These are phyloP conservation scores for Nasonovia ribisnigri DNA, from an alignment of 2,888 invertebrate genomes.

Conservation along the genomic window DNA sequence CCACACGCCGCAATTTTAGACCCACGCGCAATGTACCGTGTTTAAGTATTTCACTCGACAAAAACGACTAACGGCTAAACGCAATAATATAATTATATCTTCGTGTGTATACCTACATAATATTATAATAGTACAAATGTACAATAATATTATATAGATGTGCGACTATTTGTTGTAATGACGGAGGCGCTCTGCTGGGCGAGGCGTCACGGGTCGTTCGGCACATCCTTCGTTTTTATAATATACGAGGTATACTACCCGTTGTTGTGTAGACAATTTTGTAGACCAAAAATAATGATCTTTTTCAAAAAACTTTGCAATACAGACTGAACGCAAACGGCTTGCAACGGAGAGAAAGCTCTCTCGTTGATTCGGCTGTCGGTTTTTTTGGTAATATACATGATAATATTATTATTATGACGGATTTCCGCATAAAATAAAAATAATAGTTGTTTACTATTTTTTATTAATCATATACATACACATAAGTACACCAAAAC, in stretches of 20 bases:
- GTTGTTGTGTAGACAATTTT: slow-evolving; percentile 6
- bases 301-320: background rate
- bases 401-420: background rate
- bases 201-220: slow-evolving; percentile 58
- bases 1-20: background rate
- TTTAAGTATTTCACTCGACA: background rate
- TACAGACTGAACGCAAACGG: background rate
- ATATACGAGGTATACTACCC: background rate
- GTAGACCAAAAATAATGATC: background rate
- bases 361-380: background rate
- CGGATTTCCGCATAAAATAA: background rate
- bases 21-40: background rate
- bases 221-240: slow-evolving; percentile 43
- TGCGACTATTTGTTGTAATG: background rate
- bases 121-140: background rate
- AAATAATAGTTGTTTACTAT: background rate
- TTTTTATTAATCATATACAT: background rate
- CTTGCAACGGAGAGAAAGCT: background rate
- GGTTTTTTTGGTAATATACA: background rate
- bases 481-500: background rate
- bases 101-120: background rate
- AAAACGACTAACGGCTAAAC: background rate
- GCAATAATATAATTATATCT: background rate
- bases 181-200: slow-evolving; percentile 13
- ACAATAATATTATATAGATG: background rate